Conservation (phyloP, 2,113 vertebrate genomes). For the Rhodinocichla rosea region DNA sequence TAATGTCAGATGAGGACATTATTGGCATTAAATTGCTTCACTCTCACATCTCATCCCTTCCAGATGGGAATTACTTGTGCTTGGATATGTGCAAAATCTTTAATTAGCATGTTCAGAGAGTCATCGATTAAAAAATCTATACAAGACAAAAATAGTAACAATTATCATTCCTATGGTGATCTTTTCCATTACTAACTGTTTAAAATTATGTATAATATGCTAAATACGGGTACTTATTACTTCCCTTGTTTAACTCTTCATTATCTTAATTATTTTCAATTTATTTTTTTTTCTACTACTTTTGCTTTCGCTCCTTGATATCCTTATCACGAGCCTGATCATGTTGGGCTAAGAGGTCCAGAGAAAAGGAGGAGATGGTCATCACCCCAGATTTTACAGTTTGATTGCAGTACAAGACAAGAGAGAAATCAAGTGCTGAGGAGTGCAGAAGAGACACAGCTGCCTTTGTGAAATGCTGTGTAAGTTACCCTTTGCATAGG, state of each 20-base stretch:
- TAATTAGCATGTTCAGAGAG: not conserved
- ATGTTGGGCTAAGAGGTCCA: not conserved
- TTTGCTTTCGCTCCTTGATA: not conserved
- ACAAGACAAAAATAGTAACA: constrained; percentile 6
- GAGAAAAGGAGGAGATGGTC: not conserved
- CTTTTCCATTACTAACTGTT: not conserved
- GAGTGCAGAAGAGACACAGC: not conserved
- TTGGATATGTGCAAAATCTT: not conserved
- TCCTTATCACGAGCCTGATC: not conserved
- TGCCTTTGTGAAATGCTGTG: not conserved
- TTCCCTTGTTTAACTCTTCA: not conserved
- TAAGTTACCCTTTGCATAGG: not conserved
- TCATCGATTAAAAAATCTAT: not conserved
- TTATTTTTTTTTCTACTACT: not conserved
- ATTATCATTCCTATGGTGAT: not conserved
- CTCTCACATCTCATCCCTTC: not conserved
- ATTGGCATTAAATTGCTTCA: not conserved
- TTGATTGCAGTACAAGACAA: not conserved
- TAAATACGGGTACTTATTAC: not conserved
- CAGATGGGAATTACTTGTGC: constrained; percentile 33
- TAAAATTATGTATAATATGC: not conserved
- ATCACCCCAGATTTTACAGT: not conserved
- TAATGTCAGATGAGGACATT: constrained; percentile 8
- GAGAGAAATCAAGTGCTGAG: not conserved
- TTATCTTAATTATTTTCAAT: not conserved